Evolutionary conservation across 2,888 invertebrate genomes (phyloP), one percentile per base, ranked within the genome.

Genomic region (Lepeophtheirus nordmannii): DNA sequence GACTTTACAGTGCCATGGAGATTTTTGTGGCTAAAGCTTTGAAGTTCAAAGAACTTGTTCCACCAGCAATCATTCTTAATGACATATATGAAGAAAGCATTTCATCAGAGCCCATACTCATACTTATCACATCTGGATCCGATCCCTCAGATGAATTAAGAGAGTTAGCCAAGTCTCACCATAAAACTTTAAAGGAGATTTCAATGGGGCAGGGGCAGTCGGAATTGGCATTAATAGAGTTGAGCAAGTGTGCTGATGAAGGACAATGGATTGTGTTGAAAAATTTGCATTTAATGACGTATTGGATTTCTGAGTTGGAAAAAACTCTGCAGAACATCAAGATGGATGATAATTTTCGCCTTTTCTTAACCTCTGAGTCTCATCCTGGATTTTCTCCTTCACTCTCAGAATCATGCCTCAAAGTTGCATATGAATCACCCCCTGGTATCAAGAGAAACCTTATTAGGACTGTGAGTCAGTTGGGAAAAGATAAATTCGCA

Each of bases 361-460:
- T 94, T 46, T 93, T 92, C 92, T 78, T 94, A 68, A 84, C 91
- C 10, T 84, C 89, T 0, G 92, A 94, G 75, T 83, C 86, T 1
- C 86, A 87, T 69, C 80, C 82, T 0, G 80, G 80, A 56, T 86
- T 92, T 72, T 86, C 87, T 12, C 80, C 84, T 7, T 81, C 85
- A 14, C 79, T 91, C 46, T 81, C 87, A 10, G 85, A 86, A 73
- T 82, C 82, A 64, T 87, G 87, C 73, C 79, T 89, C 30, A 89
- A 89, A 75, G 78, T 87, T 22, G 82, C 84, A 0, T 86, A 84
- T 71, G 86, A 87, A 78, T 83, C 89, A 11, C 91, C 93, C 0
- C 86, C 85, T 68, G 92, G 93, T 7, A 80, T 93, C 38, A 88
- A 85, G 75, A 84, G 84, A 72, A 90, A 89, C 74, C 79, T 91